A percentile compares a stretch with the other conserved stretches of the same genome.
These are phyloP conservation scores for Sycophaga agraensis DNA, from an alignment of 1,140 invertebrate genomes.

Conservation along the genomic window DNA sequence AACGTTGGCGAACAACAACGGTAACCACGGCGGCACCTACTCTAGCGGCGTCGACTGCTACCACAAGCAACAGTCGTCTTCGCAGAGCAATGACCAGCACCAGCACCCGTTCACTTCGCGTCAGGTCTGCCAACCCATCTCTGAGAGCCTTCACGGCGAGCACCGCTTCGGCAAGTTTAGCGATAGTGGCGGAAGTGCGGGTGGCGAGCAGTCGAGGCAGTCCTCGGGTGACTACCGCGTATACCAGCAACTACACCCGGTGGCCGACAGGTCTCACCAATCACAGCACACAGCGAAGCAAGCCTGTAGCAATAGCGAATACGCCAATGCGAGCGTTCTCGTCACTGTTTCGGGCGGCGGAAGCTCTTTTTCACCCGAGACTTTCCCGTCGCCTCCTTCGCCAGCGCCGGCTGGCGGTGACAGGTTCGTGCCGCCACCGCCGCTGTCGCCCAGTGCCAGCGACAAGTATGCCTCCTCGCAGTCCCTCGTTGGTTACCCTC, in stretches of 20 bases:
- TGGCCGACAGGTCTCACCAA: background rate
- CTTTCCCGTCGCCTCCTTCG: constrained; percentile 54
- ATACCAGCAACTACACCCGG: constrained; percentile 23
- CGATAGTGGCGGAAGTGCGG: background rate
- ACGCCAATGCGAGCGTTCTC: constrained; percentile 36
- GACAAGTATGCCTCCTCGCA: constrained; percentile 53
- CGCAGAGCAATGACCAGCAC: constrained; percentile 12
- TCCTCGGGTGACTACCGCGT: background rate
- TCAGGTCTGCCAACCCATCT: constrained; percentile 20
- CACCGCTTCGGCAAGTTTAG: constrained; percentile 30
- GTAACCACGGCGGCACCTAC: background rate
- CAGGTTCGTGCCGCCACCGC: constrained; percentile 53
- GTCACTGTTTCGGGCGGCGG: background rate
- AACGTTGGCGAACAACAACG: constrained; percentile 30
- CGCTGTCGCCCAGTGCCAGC: constrained; percentile 48
- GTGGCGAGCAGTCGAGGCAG: background rate
- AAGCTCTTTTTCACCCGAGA: constrained; percentile 47
- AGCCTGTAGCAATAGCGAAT: constrained; percentile 28
- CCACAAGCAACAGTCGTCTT: constrained; percentile 38
- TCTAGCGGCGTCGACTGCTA: constrained; percentile 36
- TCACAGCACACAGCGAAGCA: constrained; percentile 4
- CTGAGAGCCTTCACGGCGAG: constrained; percentile 33
- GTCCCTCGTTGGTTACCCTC: constrained; percentile 46
- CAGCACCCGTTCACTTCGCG: constrained; percentile 4
- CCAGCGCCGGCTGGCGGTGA: constrained; percentile 52